Percentiles rank a stretch among this genome's conserved stretches.
phyloP scores from a whole-genome alignment of 2,888 invertebrate genomes.

The Trilocha varians region DNA sequence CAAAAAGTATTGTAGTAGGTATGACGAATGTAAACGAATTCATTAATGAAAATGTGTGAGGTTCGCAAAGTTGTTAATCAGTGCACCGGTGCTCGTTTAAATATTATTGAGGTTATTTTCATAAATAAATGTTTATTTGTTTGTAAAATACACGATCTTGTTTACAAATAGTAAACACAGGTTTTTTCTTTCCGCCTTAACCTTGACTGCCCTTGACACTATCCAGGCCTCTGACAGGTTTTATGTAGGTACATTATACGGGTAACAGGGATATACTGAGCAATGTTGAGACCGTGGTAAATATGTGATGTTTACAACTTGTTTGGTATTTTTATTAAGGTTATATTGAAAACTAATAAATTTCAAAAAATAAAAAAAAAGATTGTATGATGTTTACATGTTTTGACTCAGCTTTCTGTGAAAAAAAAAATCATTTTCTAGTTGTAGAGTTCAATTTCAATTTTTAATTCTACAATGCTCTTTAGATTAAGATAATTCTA shows the following conservation, averaged over 20 bases:
- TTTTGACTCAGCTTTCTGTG: too few relatives aligned
- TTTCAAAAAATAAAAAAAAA: neutral
- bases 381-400: neutral
- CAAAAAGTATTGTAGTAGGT: too few relatives aligned
- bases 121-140: neutral
- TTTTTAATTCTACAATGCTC: too few relatives aligned
- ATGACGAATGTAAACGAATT: too few relatives aligned
- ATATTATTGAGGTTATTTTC: too few relatives aligned
- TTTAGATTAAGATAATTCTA: too few relatives aligned
- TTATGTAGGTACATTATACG: conserved; percentile 46
- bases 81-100: too few relatives aligned
- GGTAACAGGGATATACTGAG: conserved; percentile 20
- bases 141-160: neutral
- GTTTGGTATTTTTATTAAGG: neutral
- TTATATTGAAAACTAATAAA: neutral
- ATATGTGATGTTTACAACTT: conserved; percentile 7
- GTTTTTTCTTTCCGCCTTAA: too few relatives aligned
- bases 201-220: conserved; percentile 50
- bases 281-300: conserved; percentile 32
- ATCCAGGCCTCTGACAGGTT: conserved; percentile 48
- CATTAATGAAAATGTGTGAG: too few relatives aligned
- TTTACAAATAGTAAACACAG: neutral
- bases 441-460: too few relatives aligned
- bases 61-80: too few relatives aligned
- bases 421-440: too few relatives aligned